Evolutionary conservation across 2,113 vertebrate species (phyloP), one percentile per base, ranked within the genome.

Genomic region (Cranoglanis bouderius): DNA sequence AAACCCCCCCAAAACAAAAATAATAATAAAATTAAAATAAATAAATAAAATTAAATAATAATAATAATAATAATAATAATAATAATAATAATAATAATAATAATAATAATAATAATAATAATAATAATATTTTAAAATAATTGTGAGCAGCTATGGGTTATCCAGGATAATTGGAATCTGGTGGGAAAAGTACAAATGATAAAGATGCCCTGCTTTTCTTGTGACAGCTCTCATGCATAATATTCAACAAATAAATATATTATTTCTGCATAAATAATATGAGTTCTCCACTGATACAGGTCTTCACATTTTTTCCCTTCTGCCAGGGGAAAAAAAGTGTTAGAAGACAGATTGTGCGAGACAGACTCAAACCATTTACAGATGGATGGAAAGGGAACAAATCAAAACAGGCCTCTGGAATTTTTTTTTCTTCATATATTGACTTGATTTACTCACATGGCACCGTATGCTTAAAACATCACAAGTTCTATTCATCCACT

Each of bases 391-490:
- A 72, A 38, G 19, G 10, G 65, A 88, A 67, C 51, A 57, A 88
- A 82, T 65, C 82, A 84, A 84, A 82, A 67, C 16, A 29, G 32
- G 77, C 59, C 43, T 53, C 63, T 78, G 77, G n/a, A 80, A 29
- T 75, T 46, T 85, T 35, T 13, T 61, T 40, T 87, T 80, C 16
- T 38, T 80, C 14, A 51, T 74, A 55, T 87, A 40, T 61, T 82
- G 61, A 21, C 43, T 87, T 70, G 32, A 87, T 87, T 87, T 72
- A 70, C 26, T 6, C 61, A 82, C 61, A 87, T 87, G 77, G 61
- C 80, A 88, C 65, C 78, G 43, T 88, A 88, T 72, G 63, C 65
- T 82, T 70, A 19, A 82, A 88, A 82, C 35, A 40, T 70, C 57
- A 35, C 86, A 43, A 21, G 32, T 26, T 82, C 46, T 53, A 70